Base-by-base conservation (phyloP, 2,797 vertebrate species). In the Sebastes cheni region DNA sequence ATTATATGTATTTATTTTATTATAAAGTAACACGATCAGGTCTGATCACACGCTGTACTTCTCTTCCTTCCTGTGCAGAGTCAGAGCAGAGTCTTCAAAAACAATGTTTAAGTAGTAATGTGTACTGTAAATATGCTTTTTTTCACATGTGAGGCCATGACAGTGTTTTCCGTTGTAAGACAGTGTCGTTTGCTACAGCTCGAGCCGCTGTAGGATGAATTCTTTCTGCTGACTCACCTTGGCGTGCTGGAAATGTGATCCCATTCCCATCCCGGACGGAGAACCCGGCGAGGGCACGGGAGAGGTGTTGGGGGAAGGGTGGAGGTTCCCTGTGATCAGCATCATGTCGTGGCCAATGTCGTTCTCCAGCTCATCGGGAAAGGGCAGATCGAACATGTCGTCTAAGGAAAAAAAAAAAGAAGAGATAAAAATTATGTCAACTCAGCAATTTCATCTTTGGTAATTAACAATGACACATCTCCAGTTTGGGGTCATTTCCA, bases 311-410 rank as follows among this genome's bases (percentile, higher is more conserved):
- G 98, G 98, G 73, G 98, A 98, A 46, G 98, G 96, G 88, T 99
- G 98, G 72, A 99, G 97, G 94, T 98, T 99, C 88, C 97, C 97
- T 68, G 97, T 98, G 92, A 99, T 98, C 90, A 99, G 94, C 95
- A 99, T 99, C 95, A 96, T 96, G 86, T 96, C 96, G 8, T 96
- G 95, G 84, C 97, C 97, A 61, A 99, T 98, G 87, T 99, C 98
- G 64, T 98, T 99, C 94, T 99, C 98, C 96, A 96, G 93, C 79
- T 96, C 96, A 59, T 96, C 96, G n/a, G 96, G 95, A 72, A 97
- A 96, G 39, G 95, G 96, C 73, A 96, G 89, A 77, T 95, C 95
- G 54, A 96, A 96, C 95, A 99, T 98, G 92, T 99, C 98, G 11
- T 95, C 94, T 95, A 80, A 14, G 20, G 66, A 50, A 59, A 4